These are phyloP conservation scores for Cactoblastis cactorum DNA, from an alignment of 2,888 invertebrate genomes.

Conservation along the genomic window DNA sequence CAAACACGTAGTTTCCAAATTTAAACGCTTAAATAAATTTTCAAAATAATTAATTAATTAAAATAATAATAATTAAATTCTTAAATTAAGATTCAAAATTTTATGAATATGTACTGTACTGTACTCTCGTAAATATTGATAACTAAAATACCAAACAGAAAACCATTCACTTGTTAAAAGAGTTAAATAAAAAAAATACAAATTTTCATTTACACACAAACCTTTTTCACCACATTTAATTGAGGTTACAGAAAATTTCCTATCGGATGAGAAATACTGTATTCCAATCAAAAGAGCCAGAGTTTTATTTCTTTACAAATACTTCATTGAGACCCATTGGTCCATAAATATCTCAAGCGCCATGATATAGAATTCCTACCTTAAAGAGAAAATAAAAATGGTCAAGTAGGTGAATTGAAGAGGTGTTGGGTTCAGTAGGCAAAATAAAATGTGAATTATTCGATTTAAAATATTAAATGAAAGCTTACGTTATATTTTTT, in stretches of 20 bases:
- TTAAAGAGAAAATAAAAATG: conserved; percentile 37
- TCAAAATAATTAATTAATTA: too few relatives aligned
- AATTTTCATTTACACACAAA: background rate
- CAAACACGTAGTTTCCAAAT: too few relatives aligned
- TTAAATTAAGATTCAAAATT: too few relatives aligned
- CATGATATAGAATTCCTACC: conserved; percentile 47
- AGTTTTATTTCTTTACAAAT: conserved; percentile 15
- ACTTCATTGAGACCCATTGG: conserved; percentile 40
- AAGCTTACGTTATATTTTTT: too few relatives aligned
- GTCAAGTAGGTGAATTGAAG: background rate
- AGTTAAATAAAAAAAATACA: too few relatives aligned
- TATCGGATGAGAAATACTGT: conserved; percentile 28
- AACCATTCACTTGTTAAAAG: too few relatives aligned
- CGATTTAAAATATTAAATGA: too few relatives aligned
- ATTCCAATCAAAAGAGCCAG: conserved; percentile 6
- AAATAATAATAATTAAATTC: too few relatives aligned
- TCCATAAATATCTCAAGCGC: conserved; percentile 48
- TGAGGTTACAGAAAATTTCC: conserved; percentile 15
- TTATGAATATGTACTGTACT: too few relatives aligned
- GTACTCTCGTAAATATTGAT: too few relatives aligned
- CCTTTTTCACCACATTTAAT: background rate
- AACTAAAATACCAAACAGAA: too few relatives aligned
- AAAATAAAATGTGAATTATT: background rate
- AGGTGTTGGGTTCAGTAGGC: background rate
- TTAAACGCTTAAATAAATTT: too few relatives aligned